Base-by-base conservation (phyloP, 2,797 vertebrate species). In the Schizopygopsis pylzovi region DNA sequence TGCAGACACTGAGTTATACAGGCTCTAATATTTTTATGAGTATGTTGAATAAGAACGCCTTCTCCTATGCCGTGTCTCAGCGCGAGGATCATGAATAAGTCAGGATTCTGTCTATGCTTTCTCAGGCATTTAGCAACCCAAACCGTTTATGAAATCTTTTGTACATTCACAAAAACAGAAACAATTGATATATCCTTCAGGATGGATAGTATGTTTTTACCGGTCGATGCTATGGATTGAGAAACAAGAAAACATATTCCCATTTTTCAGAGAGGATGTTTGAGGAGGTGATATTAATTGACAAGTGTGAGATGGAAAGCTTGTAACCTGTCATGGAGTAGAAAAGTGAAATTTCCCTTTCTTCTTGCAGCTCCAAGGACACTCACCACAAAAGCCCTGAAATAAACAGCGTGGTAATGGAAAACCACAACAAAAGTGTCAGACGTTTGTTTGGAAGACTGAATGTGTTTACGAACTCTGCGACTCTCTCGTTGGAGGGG, bases 231-330 rank as follows among this genome's bases (percentile, higher is more conserved):
- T 20, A 22, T 68, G 20, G 67, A 71, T 71, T 79, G 76, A 72
- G 41, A 67, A 47, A 79, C 28, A 61, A 72, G 65, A 33, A 54
- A 84, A 78, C 65, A 22, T 41, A 59, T 85, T 59, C 20, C 25
- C 13, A 79, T 79, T 84, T 84, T 68, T 79, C 49, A 37, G 22
- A 28, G n/a, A 67, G 63, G 78, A 70, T 78, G 49, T 56, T 84
- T 79, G 10, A 68, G 39, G 33, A 37, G 49, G 49, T 84, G 83
- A 70, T 71, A 28, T 79, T 84, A 84, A 79, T 71, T 70, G 83
- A 79, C 83, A 84, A 25, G 61, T 77, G 73, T 68, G 72, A 68
- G 73, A 84, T 77, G 73, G 75, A 84, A 56, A 79, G 76, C 83
- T 79, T 85, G 65, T 72, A 47, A 79, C 83, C 76, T 85, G 76